Percentiles rank a stretch among this genome's conserved stretches.
Conservation (phyloP, 2,888 invertebrate species). For the Lochmaea capreae region DNA sequence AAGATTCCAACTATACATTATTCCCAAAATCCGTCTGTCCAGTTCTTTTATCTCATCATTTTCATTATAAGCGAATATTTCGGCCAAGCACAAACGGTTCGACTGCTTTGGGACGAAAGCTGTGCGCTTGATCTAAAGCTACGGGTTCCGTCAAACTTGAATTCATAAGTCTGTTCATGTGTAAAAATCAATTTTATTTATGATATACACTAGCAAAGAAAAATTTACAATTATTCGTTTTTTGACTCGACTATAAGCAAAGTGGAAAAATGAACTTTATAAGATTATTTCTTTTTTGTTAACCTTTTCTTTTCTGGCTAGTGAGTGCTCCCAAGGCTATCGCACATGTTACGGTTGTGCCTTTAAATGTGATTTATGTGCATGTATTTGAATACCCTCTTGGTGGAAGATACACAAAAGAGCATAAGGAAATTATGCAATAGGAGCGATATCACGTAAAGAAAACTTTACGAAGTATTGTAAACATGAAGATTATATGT, state of each 20-base stretch:
- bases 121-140: too few species aligned
- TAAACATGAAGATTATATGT: constrained; percentile 30
- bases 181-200: too few species aligned
- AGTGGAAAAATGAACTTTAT: constrained; percentile 33
- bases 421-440: constrained; percentile 32
- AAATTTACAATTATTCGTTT: not conserved
- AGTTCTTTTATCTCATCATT: too few species aligned
- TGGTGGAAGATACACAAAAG: constrained; percentile 26
- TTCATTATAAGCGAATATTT: too few species aligned
- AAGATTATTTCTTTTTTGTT: constrained; percentile 39
- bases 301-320: constrained; percentile 36
- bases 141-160: too few species aligned
- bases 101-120: too few species aligned
- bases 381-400: constrained; percentile 35
- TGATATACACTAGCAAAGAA: not conserved
- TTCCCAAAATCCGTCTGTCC: too few species aligned
- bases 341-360: constrained; percentile 30
- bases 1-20: too few species aligned
- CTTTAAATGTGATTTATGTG: constrained; percentile 40
- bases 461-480: constrained; percentile 29
- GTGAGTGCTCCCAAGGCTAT: constrained; percentile 34
- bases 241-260: constrained; percentile 11
- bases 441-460: constrained; percentile 22
- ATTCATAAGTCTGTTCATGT: too few species aligned
- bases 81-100: too few species aligned